Base-by-base conservation (phyloP, 2,113 vertebrate genomes). In the Chlorodrepanis virens region DNA sequence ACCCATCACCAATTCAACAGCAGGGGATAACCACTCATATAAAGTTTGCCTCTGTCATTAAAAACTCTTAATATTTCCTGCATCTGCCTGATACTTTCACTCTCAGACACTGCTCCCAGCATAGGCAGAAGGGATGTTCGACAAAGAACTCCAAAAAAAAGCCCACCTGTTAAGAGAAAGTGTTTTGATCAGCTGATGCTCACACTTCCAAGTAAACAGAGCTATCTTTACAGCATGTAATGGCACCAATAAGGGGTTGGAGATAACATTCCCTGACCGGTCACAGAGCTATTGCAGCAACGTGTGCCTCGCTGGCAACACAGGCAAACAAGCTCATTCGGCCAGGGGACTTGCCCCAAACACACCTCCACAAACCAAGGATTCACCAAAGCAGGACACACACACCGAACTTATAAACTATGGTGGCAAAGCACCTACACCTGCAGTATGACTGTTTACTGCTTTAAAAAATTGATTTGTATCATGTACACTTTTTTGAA, bases 151-250 rank as follows among this genome's bases (percentile, higher is more conserved):
- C 80, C 56, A 24, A 57, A 83, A 78, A 42, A 63, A 49, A 82
- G 50, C 47, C 82, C 85, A 93, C 69, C 52, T 76, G 69, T 22
- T 42, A 86, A 33, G 79, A 93, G 87, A 90, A 93, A 95, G 94
- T 88, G 85, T 87, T 90, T 50, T 69, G 87, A 57, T 82, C 80
- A 45, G 64, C 21, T 82, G 94, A 92, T 69, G 93, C 94, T 93
- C 94, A 35, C 85, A 71, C 94, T 82, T 87, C 40, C 70, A 71
- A 91, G 85, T 60, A 94, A 97, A 97, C 85, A 93, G 13, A 61
- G 68, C 91, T 95, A 76, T 92, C 90, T 93, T 94, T 92, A 95
- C 68, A 82, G 64, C 67, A 9, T 2, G 31, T 69, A 67, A 94
- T 94, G 78, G 92, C 61, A 85, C 88, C 79, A 92, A 52, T 93